Evolutionary conservation across 1,140 invertebrate genomes (phyloP).

Genomic region (Phortica variegata): DNA sequence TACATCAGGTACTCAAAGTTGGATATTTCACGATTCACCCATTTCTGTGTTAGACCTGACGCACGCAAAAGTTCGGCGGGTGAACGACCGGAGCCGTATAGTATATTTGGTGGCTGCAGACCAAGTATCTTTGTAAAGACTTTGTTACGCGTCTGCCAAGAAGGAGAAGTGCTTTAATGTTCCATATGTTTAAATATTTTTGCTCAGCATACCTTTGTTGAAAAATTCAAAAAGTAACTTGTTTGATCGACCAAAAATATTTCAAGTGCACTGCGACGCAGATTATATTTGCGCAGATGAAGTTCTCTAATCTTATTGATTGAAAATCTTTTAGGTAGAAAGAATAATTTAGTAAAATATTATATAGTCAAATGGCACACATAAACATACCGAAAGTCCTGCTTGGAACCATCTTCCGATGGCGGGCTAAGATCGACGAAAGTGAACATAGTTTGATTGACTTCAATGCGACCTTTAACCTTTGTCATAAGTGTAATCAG

Average conservation of each 20-base stretch:
- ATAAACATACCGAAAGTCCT: constrained; percentile 57
- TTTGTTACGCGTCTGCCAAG: constrained; percentile 62
- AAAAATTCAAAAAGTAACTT: constrained; percentile 70
- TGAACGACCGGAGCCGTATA: constrained; percentile 64
- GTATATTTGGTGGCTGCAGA: constrained; percentile 63
- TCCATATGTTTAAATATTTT: background rate
- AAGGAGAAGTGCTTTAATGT: background rate
- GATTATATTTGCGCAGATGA: constrained; percentile 67
- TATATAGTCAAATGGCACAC: too few species aligned
- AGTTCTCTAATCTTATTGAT: constrained; percentile 64
- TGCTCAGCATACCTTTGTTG: constrained; percentile 60
- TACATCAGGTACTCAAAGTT: constrained; percentile 74
- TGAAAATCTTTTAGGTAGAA: constrained; percentile 58
- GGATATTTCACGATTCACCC: constrained; percentile 67
- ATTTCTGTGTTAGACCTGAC: constrained; percentile 67
- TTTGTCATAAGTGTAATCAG: constrained; percentile 66
- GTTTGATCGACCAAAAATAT: constrained; percentile 69
- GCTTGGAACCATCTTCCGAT: constrained; percentile 61
- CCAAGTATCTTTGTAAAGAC: constrained; percentile 65
- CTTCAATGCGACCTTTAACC: constrained; percentile 66
- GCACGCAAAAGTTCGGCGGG: constrained; percentile 64
- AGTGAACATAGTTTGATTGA: constrained; percentile 66
- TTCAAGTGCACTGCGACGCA: constrained; percentile 66
- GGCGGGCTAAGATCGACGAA: constrained; percentile 65
- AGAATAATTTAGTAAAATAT: background rate